Evolutionary conservation across 2,888 invertebrate genomes (phyloP).

Genomic region (Metacarcinus magister): DNA sequence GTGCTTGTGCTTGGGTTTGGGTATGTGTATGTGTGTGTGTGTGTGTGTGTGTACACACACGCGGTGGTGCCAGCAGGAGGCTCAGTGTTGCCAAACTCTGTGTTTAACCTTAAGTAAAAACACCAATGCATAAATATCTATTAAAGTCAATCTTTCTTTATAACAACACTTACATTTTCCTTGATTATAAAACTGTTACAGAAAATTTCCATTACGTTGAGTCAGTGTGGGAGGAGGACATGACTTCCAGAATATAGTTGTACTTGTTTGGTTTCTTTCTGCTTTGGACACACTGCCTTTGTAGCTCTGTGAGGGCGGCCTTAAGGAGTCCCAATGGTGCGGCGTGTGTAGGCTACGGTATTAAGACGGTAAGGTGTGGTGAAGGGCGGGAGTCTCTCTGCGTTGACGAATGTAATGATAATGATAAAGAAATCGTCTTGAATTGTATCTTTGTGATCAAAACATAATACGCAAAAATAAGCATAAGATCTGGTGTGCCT

Average conservation of each 20-base stretch:
- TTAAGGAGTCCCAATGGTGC: neutral
- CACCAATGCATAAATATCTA: neutral
- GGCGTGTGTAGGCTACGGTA: neutral
- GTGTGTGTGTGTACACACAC: neutral
- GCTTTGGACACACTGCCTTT: neutral
- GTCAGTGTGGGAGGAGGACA: neutral
- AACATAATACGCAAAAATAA: conserved; percentile 48
- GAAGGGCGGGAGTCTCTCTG: neutral
- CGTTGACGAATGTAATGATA: neutral
- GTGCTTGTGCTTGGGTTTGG: conserved; percentile 22
- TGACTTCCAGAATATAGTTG: neutral
- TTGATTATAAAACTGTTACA: neutral
- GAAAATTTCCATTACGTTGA: neutral
- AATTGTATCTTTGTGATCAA: conserved; percentile 30
- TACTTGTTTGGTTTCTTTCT: neutral
- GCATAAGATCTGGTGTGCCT: conserved; percentile 32
- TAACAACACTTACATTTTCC: neutral
- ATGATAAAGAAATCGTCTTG: neutral
- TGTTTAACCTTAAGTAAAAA: conserved; percentile 8
- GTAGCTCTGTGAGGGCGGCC: neutral
- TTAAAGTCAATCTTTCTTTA: neutral
- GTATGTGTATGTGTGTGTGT: conserved; percentile 47
- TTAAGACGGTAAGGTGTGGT: neutral
- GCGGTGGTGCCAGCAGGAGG: neutral
- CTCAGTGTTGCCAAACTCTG: neutral